Evolutionary conservation across 2,797 vertebrate species (phyloP).

Genomic region (Typhlichthys subterraneus): DNA sequence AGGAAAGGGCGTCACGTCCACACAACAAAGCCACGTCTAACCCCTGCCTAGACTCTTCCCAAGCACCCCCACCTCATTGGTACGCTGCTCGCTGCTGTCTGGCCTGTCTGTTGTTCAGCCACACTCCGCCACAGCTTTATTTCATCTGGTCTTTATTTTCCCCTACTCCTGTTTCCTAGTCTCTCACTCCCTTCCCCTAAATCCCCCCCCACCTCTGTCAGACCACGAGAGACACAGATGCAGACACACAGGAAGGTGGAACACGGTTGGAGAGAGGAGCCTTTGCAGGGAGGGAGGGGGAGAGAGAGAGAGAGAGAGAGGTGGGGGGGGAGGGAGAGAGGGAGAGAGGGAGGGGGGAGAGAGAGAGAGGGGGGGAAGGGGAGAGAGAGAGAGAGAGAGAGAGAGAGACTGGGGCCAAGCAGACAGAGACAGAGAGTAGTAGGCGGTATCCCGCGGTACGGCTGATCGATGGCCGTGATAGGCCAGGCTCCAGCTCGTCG

Average conservation of each 20-base stretch:
- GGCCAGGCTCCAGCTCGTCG: conserved; percentile 48
- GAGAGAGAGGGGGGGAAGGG: conserved; percentile 18
- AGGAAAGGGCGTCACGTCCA: conserved; percentile 14
- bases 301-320: background rate
- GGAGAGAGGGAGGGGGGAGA: conserved; percentile 13
- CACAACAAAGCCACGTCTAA: too few species aligned
- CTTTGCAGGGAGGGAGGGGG: background rate
- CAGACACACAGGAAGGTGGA: background rate
- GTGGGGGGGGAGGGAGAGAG: background rate
- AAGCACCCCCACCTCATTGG: too few species aligned
- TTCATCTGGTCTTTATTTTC: conserved; percentile 29
- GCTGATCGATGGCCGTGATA: conserved; percentile 69
- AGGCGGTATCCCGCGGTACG: conserved; percentile 40
- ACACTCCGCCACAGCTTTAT: conserved; percentile 20
- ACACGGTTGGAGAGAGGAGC: background rate
- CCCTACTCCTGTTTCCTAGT: background rate
- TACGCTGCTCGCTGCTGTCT: background rate
- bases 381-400: background rate
- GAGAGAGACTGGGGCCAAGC: background rate
- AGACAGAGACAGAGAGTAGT: background rate
- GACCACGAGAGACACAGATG: background rate
- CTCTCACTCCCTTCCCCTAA: too few species aligned
- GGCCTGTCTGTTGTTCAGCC: conserved; percentile 29
- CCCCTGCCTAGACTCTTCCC: too few species aligned
- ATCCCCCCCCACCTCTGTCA: too few species aligned